Evolutionary conservation across 2,113 vertebrate genomes (phyloP), one percentile per base, ranked within the genome.

Genomic region (Phyllopteryx taeniolatus): DNA sequence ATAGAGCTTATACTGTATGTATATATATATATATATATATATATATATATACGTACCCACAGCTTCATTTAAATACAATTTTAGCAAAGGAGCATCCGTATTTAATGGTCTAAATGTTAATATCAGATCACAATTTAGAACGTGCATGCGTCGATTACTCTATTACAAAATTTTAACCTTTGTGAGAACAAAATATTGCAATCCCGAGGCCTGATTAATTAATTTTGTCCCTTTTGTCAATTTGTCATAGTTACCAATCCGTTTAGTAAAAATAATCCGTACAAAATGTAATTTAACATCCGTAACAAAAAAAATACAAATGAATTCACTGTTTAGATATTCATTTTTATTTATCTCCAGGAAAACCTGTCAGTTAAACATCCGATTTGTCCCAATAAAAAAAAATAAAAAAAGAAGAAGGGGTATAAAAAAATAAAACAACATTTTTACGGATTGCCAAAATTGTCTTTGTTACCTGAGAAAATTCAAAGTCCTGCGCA

Each of bases 291-390:
- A 35, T 61, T 59, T 35, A 33, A 35, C 31, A 61, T 19, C 2
- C 3, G 7, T 15, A 35, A 61, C 31, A 61, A 60, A 22, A 22
- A 1, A 57, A 88, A 87, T 76, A 78, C 71, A 73, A 79, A 27
- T 70, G 65, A 86, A 77, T 53, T 70, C 76, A 82, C 74, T 15
- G 44, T 83, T 90, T 85, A 83, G 83, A 86, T 91, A 88, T 65
- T 81, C 49, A 74, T 35, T 73, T 91, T 90, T 91, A 91, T 93
- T 92, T 90, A 60, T 85, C 86, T 88, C 78, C 81, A 88, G 73
- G 72, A 56, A 76, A 70, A 91, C 70, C 90, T 75, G 87, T 92
- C 86, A 86, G 78, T 92, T 91, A 91, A 91, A 49, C 46, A 49
- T 67, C n/a, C 7, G 22, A 31, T 17, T 22, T 8, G 15, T 27